These are phyloP conservation scores for Silurus meridionalis DNA, from an alignment of 2,113 vertebrate species.

Conservation along the genomic window DNA sequence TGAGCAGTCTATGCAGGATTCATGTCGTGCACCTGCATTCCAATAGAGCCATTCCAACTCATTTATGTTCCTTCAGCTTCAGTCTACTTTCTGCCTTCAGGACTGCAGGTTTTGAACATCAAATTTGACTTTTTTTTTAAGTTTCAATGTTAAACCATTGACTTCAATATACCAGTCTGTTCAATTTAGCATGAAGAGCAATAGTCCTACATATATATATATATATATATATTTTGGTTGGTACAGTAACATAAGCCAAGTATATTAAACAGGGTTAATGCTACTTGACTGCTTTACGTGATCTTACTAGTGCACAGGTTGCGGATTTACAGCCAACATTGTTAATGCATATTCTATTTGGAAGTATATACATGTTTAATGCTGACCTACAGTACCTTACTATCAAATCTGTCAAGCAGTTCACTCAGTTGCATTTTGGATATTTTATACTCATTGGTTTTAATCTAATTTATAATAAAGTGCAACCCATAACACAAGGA, in stretches of 20 bases:
- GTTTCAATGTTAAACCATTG: background rate
- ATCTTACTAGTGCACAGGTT: background rate
- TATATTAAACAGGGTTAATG: conserved; percentile 17
- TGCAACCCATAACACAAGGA: conserved; percentile 59
- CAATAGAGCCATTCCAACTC: conserved; percentile 18
- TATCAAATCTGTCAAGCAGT: background rate
- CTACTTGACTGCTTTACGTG: background rate
- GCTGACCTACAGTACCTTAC: background rate
- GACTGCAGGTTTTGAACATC: conserved; percentile 47
- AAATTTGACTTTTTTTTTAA: background rate
- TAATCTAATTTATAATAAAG: conserved; percentile 53
- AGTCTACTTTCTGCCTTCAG: background rate
- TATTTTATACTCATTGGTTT: conserved; percentile 44
- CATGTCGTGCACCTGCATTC: conserved; percentile 68
- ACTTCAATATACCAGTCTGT: conserved; percentile 2
- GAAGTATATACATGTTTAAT: background rate
- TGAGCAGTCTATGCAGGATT: conserved; percentile 52
- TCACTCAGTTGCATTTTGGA: background rate
- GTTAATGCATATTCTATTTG: conserved; percentile 17
- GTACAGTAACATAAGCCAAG: background rate
- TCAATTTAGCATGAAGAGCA: background rate
- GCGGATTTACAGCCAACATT: background rate
- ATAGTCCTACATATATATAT: background rate
- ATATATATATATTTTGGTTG: background rate
- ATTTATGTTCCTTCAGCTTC: background rate